A percentile compares a stretch with the other conserved stretches of the same genome.
These are phyloP conservation scores for Tineola bisselliella DNA, from an alignment of 2,888 invertebrate species.

Conservation along the genomic window DNA sequence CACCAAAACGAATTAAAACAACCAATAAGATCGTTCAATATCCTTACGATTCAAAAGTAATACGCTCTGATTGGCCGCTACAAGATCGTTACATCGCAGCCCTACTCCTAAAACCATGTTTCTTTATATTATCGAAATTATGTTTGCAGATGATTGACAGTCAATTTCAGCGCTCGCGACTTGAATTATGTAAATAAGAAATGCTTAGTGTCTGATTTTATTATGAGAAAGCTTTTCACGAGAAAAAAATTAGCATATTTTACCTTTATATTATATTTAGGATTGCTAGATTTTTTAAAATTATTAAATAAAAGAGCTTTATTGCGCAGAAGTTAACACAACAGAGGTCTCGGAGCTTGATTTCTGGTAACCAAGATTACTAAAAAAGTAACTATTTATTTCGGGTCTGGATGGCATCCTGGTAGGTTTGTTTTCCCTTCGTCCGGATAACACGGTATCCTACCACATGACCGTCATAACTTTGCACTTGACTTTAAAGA, in stretches of 20 bases:
- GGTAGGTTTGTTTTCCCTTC: too few relatives aligned
- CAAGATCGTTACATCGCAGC: not conserved
- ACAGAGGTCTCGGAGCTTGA: too few relatives aligned
- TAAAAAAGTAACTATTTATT: too few relatives aligned
- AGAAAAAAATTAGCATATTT: not conserved
- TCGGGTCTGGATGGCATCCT: too few relatives aligned
- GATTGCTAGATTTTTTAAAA: too few relatives aligned
- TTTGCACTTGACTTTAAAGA: too few relatives aligned
- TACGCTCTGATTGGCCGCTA: not conserved
- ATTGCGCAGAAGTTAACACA: too few relatives aligned
- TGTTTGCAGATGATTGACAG: not conserved
- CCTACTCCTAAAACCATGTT: not conserved
- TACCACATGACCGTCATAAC: too few relatives aligned
- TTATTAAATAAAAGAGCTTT: not conserved
- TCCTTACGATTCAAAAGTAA: not conserved
- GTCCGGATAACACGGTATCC: too few relatives aligned
- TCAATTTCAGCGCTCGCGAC: not conserved
- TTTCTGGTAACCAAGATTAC: too few relatives aligned
- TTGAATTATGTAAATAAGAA: not conserved
- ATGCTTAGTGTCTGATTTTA: not conserved
- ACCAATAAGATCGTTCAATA: not conserved
- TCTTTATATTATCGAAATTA: constrained; percentile 2
- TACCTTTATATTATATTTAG: too few relatives aligned
- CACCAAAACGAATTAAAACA: not conserved
- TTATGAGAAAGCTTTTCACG: not conserved